Base-by-base conservation (phyloP, 2,113 vertebrate genomes). In the Donacobius atricapilla region DNA sequence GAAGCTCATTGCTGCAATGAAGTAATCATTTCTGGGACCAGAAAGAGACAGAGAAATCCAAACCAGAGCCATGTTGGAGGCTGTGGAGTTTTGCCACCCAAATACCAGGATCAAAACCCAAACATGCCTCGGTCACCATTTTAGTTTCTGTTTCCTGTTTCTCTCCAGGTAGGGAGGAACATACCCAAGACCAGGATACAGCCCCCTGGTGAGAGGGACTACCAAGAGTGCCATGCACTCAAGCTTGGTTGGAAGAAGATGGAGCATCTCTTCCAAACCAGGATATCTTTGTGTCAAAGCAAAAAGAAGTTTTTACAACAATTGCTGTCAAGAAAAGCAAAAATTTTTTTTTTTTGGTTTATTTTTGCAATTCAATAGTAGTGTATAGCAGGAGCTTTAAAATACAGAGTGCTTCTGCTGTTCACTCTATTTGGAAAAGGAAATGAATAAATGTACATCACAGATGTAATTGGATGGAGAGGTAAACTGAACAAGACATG, bases 381-480 rank as follows among this genome's bases (percentile, higher is more conserved):
- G 14, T 5, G 25, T 69, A 51, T 44, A 92, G 56, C 63, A 96
- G 72, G 58, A 87, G 75, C 10, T 91, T 66, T 77, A 83, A 95
- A 94, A 83, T 58, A 87, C 54, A 80, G 75, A 70, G 61, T 45
- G 56, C 42, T 90, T 87, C 72, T 63, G 88, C 82, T 88, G 88
- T 40, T 94, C 50, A n/a, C 42, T 86, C 66, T 83, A 0, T 91
- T 87, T 90, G 70, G 85, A 85, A 94, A 80, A 44, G 94, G 80
- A 93, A 85, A 88, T 23, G 82, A 91, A 73, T 87, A 95, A 95
- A 90, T 73, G 60, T 58, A 57, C 4, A 28, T 85, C 86, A 66
- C 71, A 85, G 71, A 70, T 85, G 87, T 80, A 95, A 94, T 44
- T 87, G 80, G 72, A 93, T 82, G 82, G 80, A 92, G 89, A 91